These are phyloP conservation scores for Trogon surrucura DNA, from an alignment of 2,113 vertebrate genomes.

Conservation along the genomic window DNA sequence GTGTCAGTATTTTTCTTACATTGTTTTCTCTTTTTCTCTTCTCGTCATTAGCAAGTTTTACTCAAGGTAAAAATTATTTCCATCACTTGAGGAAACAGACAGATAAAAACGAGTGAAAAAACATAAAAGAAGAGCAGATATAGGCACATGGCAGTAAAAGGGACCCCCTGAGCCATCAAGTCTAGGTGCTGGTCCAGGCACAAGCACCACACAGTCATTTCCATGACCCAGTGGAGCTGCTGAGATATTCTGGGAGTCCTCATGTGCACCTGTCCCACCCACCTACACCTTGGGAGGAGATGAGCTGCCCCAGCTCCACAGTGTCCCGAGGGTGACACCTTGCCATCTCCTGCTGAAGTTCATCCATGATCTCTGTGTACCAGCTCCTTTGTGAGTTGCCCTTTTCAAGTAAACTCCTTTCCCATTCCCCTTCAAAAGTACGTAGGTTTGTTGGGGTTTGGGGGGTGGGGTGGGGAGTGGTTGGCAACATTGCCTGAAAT, in stretches of 20 bases:
- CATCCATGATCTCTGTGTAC: background rate
- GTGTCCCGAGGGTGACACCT: background rate
- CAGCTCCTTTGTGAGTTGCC: background rate
- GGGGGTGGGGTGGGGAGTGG: background rate
- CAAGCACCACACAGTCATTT: background rate
- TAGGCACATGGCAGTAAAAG: background rate
- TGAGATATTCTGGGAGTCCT: background rate
- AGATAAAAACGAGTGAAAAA: background rate
- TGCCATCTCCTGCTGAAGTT: background rate
- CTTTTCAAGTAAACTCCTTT: background rate
- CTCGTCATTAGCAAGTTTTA: background rate
- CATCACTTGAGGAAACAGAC: background rate
- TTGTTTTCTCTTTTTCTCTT: background rate
- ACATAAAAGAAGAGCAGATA: background rate
- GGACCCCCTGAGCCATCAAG: rapidly evolving
- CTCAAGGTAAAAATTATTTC: background rate
- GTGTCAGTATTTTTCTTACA: background rate
- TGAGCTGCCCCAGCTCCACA: background rate
- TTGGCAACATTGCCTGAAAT: background rate
- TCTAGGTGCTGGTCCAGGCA: background rate
- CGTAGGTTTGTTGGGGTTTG: background rate
- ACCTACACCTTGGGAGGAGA: background rate
- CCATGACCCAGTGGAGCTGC: rapidly evolving
- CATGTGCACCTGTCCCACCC: background rate
- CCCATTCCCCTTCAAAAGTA: background rate